Evolutionary conservation across 1,140 invertebrate genomes (phyloP).

Genomic region (Pteromalus puparum): DNA sequence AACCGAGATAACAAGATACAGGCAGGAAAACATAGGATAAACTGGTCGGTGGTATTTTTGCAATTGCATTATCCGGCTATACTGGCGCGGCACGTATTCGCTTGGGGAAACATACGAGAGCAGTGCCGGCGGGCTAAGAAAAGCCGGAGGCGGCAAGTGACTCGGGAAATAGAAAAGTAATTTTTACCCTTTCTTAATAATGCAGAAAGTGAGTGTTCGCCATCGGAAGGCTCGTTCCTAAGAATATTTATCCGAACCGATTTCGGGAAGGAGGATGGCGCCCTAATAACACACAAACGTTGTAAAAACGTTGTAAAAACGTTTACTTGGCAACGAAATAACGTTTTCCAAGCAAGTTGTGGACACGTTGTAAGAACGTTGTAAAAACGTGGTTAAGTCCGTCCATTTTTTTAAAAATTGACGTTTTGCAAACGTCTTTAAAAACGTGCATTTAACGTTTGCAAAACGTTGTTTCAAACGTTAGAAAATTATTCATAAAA

Average conservation of each 20-base stretch:
- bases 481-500: no score
- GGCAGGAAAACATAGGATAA: not conserved
- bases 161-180: conserved; percentile 34
- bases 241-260: conserved; percentile 1
- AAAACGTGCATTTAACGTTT: no score
- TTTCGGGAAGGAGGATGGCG: not conserved
- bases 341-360: no score
- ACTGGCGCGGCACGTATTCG: not conserved
- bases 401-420: no score
- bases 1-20: not conserved
- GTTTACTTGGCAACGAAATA: no score
- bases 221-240: not conserved
- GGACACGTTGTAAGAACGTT: no score
- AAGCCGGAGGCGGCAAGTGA: not conserved
- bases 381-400: no score
- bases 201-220: not conserved
- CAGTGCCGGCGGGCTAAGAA: not conserved
- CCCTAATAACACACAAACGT: no score
- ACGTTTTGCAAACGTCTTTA: no score
- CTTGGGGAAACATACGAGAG: not conserved
- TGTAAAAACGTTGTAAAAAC: no score
- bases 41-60: not conserved
- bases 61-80: not conserved
- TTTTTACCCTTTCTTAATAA: conserved; percentile 34
- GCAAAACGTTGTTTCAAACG: no score